Conservation (phyloP, 2,797 vertebrate genomes). For the Balearica regulorum region DNA sequence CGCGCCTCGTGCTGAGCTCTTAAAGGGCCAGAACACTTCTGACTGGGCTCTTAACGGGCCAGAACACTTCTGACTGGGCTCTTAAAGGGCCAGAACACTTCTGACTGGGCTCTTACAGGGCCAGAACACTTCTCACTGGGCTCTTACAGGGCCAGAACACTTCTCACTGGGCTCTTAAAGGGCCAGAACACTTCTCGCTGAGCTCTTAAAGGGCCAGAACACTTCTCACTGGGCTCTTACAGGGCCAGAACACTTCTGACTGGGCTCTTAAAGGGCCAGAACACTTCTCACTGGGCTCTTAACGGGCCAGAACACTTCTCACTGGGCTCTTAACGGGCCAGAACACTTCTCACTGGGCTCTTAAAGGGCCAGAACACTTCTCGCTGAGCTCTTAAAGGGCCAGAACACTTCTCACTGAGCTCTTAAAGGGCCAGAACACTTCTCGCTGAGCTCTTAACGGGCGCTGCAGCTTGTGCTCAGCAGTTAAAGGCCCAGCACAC, state of each 20-base stretch:
- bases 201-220: not conserved
- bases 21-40: not conserved
- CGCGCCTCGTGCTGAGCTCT: rapidly evolving
- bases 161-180: too few relatives aligned
- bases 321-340: too few relatives aligned
- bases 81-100: not conserved
- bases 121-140: not conserved
- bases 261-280: not conserved
- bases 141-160: too few relatives aligned
- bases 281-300: too few relatives aligned
- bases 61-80: too few relatives aligned
- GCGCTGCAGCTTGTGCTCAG: too few relatives aligned
- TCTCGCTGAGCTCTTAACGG: too few relatives aligned
- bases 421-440: not conserved
- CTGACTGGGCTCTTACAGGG: not conserved
- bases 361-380: not conserved
- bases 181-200: not conserved
- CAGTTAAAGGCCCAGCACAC: not conserved
- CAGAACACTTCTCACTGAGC: rapidly evolving
- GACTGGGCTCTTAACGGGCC: too few relatives aligned
- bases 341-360: too few relatives aligned
- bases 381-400: too few relatives aligned
- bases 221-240: too few relatives aligned
- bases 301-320: not conserved
- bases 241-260: too few relatives aligned